phyloP scores from a whole-genome alignment of 2,888 invertebrate genomes.

The Scaptomyza reducta region DNA sequence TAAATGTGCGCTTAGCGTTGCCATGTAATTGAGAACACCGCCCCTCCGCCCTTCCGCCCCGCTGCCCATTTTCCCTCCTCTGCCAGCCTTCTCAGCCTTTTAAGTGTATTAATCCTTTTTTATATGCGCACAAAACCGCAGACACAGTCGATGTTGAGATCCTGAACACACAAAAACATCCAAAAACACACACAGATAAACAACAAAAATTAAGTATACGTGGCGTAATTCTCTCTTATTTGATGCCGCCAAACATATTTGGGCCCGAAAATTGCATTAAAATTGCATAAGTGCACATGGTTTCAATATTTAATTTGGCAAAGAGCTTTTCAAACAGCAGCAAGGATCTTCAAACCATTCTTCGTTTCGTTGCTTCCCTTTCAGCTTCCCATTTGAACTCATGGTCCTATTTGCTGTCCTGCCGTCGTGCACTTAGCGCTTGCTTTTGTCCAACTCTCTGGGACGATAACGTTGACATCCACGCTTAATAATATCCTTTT shows the following conservation, averaged over 20 bases:
- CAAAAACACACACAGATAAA: constrained; percentile 8
- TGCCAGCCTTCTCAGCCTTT: constrained; percentile 46
- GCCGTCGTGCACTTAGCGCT: constrained; percentile 62
- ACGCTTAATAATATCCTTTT: constrained; percentile 75
- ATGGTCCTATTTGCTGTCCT: constrained; percentile 49
- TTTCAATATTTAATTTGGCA: constrained; percentile 81
- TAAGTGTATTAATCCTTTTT: constrained; percentile 80
- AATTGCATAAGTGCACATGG: constrained; percentile 81
- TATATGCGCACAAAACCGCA: constrained; percentile 62
- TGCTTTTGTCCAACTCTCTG: constrained; percentile 54
- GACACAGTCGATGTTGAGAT: constrained; percentile 26
- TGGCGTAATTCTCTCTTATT: constrained; percentile 59
- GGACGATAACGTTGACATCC: constrained; percentile 78
- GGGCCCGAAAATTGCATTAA: constrained; percentile 75
- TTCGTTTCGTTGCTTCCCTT: neutral
- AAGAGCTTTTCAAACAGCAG: constrained; percentile 72
- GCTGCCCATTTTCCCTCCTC: constrained; percentile 7
- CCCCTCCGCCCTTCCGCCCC: neutral
- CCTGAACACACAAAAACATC: neutral
- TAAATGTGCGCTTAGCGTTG: constrained; percentile 78
- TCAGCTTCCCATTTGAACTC: neutral
- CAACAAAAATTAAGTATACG: constrained; percentile 70
- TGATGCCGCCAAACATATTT: constrained; percentile 57
- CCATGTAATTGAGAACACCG: constrained; percentile 61
- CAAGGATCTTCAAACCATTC: constrained; percentile 20